These are phyloP conservation scores for Drymonia ruficornis DNA, from an alignment of 2,888 invertebrate species.

Conservation along the genomic window DNA sequence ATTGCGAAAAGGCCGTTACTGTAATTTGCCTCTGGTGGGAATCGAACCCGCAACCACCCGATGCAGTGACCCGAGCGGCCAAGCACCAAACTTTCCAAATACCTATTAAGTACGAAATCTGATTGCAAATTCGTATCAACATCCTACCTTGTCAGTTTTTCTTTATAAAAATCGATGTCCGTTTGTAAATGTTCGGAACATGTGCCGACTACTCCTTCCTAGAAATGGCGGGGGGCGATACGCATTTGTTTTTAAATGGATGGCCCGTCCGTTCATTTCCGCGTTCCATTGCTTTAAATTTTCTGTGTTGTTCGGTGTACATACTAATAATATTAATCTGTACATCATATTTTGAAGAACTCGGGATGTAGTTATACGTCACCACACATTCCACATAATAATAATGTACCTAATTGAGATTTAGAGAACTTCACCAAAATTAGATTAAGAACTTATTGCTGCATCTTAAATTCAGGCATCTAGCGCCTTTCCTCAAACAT, in stretches of 20 bases:
- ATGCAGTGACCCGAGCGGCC: too few relatives aligned
- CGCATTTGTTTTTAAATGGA: constrained; percentile 8
- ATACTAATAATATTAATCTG: not conserved
- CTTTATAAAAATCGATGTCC: constrained; percentile 1
- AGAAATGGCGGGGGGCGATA: not conserved
- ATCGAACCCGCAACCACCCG: too few relatives aligned
- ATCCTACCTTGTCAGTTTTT: not conserved
- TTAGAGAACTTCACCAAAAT: too few relatives aligned
- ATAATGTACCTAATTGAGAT: too few relatives aligned
- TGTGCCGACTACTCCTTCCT: constrained; percentile 1
- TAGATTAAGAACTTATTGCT: too few relatives aligned
- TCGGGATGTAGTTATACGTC: too few relatives aligned
- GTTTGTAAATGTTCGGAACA: constrained; percentile 1
- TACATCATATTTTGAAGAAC: not conserved
- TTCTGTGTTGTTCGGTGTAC: not conserved
- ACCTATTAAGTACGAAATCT: not conserved
- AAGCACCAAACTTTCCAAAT: too few relatives aligned
- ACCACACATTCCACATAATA: too few relatives aligned
- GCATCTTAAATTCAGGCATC: too few relatives aligned
- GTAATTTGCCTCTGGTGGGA: not conserved
- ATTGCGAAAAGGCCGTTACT: too few relatives aligned
- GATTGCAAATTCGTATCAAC: not conserved
- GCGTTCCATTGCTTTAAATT: not conserved
- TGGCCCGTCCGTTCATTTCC: not conserved
- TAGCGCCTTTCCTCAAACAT: too few relatives aligned